Base-by-base conservation (phyloP, 1,140 invertebrate species). In the Armadillidium nasatum region DNA sequence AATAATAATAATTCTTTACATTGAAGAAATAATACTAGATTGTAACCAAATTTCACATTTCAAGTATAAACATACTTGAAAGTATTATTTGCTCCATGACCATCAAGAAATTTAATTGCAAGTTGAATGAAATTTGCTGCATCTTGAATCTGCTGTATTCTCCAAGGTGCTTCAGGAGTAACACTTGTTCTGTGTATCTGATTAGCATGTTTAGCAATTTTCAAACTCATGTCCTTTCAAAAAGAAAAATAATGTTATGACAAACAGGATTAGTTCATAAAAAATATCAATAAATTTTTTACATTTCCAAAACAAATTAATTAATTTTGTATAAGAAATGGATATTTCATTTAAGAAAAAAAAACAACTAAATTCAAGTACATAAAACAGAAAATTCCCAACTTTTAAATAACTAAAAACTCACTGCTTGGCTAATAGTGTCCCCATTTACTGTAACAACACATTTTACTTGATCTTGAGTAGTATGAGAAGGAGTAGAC, bases 381-480 rank as follows among this genome's bases (percentile, higher is more conserved):
- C n/a, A n/a, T n/a, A n/a, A 33, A 33, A 33, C 33, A 33, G 6
- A 33, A 33, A 33, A n/a, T 70, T 70, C 68, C 19, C 0, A 71
- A n/a, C 7, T 43, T 7, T 69, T 2, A 11, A 10, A 11, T 69
- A 43, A 23, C 11, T n/a, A 71, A 33, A 74, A 10, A 80, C 79
- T 75, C 68, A 80, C 93, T 75, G 94, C 94, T 88, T 94, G 91
- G 78, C 92, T 93, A 80, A 97, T 96, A 83, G 93, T 93, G 84
- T 96, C 94, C 68, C 94, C 94, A 67, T 91, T 92, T 45, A 97
- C 85, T 22, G 93, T 94, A 19, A 94, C 90, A 75, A 94, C 89
- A 85, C 93, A 94, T 88, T 95, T 96, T n/a, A 96, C 86, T 84
- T 94, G 91, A 84, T 96, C 93, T 75, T 92, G 90, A 45, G 92